A percentile compares a stretch with the other conserved stretches of the same genome.
Evolutionary conservation across 2,888 invertebrate species (phyloP).

Genomic region (Mythimna vitellina): DNA sequence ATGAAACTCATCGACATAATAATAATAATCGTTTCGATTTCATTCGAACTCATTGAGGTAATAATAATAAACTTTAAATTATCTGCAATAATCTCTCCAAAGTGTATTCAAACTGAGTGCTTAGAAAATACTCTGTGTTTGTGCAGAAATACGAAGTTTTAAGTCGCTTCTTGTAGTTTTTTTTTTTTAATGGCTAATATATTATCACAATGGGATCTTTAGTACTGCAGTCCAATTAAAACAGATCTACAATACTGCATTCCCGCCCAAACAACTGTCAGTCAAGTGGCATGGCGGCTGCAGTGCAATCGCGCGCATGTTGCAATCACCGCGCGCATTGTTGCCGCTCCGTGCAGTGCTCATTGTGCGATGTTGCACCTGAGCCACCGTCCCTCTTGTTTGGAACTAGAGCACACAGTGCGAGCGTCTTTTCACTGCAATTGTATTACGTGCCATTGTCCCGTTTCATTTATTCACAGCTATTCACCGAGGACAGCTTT

Average conservation of each 20-base stretch:
- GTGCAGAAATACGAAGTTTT: neutral
- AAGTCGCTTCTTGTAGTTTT: neutral
- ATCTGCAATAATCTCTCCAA: neutral
- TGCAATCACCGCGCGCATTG: constrained; percentile 73
- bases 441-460: constrained; percentile 87
- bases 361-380: constrained; percentile 82
- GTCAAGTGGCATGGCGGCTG: constrained; percentile 68
- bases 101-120: neutral
- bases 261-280: constrained; percentile 64
- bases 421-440: constrained; percentile 87
- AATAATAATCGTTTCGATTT: too few relatives aligned
- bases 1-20: neutral
- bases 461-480: constrained; percentile 83
- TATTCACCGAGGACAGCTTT: constrained; percentile 78
- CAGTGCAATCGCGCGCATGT: constrained; percentile 71
- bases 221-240: constrained; percentile 13
- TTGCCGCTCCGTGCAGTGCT: constrained; percentile 72
- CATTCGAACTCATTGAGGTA: too few relatives aligned
- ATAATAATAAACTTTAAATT: neutral
- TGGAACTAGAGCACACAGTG: constrained; percentile 84
- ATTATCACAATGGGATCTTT: neutral
- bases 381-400: constrained; percentile 83
- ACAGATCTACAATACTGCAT: constrained; percentile 18
- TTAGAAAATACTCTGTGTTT: neutral
- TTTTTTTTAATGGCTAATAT: neutral